Conservation (phyloP, 2,113 vertebrate genomes). For the Columba janthina region DNA sequence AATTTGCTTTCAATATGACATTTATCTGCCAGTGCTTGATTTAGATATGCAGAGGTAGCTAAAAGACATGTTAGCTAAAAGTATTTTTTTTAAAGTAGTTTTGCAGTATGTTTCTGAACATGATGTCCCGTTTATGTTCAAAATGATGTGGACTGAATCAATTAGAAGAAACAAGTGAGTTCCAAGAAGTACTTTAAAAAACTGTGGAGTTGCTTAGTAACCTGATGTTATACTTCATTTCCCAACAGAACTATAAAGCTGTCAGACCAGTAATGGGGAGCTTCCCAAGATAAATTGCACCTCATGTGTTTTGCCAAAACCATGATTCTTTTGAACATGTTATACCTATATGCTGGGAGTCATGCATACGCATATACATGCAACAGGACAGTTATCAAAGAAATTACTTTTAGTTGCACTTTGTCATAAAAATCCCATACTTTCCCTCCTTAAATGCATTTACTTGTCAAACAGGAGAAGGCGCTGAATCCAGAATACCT, state of each 20-base stretch:
- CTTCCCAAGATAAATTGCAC: slow-evolving; percentile 32
- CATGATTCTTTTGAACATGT: not conserved
- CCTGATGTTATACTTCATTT: slow-evolving; percentile 65
- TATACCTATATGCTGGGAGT: not conserved
- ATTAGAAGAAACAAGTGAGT: slow-evolving; percentile 75
- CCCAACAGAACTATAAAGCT: slow-evolving; percentile 46
- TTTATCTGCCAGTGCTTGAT: slow-evolving; percentile 72
- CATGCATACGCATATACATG: not conserved
- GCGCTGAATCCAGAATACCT: not conserved
- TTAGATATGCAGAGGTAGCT: slow-evolving; percentile 71
- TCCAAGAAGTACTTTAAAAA: slow-evolving; percentile 67
- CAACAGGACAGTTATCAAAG: not conserved
- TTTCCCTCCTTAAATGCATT: slow-evolving; percentile 1
- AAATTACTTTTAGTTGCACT: not conserved
- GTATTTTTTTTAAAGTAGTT: not conserved
- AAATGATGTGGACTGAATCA: slow-evolving; percentile 75
- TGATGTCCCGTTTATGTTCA: slow-evolving; percentile 75
- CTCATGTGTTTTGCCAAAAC: slow-evolving; percentile 22
- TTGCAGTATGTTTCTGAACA: slow-evolving; percentile 73
- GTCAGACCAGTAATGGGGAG: slow-evolving; percentile 49
- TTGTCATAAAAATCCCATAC: slow-evolving; percentile 16
- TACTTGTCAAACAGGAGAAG: not conserved
- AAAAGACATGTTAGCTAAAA: slow-evolving; percentile 64
- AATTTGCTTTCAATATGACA: slow-evolving; percentile 73
- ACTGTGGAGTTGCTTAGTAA: slow-evolving; percentile 72